Percentiles rank a stretch among this genome's conserved stretches.
Evolutionary conservation across 1,140 invertebrate genomes (phyloP).

Genomic region (Sinonovacula constricta): DNA sequence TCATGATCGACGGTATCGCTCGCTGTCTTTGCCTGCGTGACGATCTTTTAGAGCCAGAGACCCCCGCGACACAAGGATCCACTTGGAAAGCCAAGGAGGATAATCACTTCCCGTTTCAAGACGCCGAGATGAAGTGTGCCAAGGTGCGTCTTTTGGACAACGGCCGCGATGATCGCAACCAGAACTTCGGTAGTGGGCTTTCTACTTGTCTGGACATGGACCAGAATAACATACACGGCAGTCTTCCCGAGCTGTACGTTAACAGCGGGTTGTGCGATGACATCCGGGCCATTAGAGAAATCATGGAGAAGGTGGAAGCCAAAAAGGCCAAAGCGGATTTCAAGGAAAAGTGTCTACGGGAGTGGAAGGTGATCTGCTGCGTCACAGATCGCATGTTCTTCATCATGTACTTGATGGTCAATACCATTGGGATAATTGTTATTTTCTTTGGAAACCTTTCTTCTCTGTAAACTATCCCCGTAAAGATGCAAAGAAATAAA

Average conservation of each 20-base stretch:
- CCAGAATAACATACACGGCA: constrained; percentile 38
- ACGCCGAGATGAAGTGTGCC: constrained; percentile 57
- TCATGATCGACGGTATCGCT: constrained; percentile 74
- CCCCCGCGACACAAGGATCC: too few relatives aligned
- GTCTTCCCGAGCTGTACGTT: constrained; percentile 2
- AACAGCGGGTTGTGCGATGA: constrained; percentile 58
- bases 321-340: constrained; percentile 59
- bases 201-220: constrained; percentile 34
- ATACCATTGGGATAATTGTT: constrained; percentile 69
- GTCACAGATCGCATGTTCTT: constrained; percentile 78
- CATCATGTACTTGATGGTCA: constrained; percentile 75
- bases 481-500: too few relatives aligned
- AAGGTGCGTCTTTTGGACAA: constrained; percentile 69
- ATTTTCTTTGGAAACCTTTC: constrained; percentile 75
- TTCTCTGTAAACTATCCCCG: too few relatives aligned
- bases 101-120: too few relatives aligned
- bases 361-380: constrained; percentile 77
- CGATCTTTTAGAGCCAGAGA: constrained; percentile 57
- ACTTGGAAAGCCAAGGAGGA: too few relatives aligned
- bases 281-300: constrained; percentile 64
- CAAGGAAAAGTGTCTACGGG: constrained; percentile 63
- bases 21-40: constrained; percentile 73
- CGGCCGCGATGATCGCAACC: constrained; percentile 48
- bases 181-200: neutral
- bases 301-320: constrained; percentile 61